Evolutionary conservation across 2,113 vertebrate genomes (phyloP).

Genomic region (Chlorodrepanis virens): DNA sequence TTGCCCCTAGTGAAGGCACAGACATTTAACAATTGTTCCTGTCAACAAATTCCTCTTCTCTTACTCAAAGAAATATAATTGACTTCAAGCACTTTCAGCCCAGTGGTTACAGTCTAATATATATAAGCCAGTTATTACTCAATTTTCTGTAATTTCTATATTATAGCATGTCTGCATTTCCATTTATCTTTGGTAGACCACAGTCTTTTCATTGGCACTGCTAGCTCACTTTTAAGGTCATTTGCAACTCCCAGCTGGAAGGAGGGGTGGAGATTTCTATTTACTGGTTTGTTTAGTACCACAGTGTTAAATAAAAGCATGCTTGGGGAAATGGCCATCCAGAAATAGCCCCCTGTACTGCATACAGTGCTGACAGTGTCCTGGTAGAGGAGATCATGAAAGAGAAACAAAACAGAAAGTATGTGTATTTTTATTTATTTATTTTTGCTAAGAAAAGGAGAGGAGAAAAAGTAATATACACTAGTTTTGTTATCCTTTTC

Average conservation of each 20-base stretch:
- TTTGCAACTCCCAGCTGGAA: neutral
- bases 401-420: neutral
- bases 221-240: neutral
- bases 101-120: neutral
- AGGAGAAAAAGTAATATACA: neutral
- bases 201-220: neutral
- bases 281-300: conserved; percentile 1
- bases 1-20: neutral
- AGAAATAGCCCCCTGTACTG: neutral
- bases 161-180: neutral
- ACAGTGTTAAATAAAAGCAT: neutral
- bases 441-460: neutral
- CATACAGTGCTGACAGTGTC: neutral
- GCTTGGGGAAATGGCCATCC: neutral
- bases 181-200: conserved; percentile 27
- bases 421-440: neutral
- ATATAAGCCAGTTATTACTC: conserved; percentile 13
- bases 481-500: neutral
- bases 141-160: conserved; percentile 14
- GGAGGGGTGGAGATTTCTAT: neutral
- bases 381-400: neutral
- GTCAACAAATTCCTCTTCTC: neutral
- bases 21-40: neutral
- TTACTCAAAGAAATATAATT: neutral
- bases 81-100: neutral